phyloP scores from a whole-genome alignment of 2,113 vertebrate genomes.

The Gallinago media region DNA sequence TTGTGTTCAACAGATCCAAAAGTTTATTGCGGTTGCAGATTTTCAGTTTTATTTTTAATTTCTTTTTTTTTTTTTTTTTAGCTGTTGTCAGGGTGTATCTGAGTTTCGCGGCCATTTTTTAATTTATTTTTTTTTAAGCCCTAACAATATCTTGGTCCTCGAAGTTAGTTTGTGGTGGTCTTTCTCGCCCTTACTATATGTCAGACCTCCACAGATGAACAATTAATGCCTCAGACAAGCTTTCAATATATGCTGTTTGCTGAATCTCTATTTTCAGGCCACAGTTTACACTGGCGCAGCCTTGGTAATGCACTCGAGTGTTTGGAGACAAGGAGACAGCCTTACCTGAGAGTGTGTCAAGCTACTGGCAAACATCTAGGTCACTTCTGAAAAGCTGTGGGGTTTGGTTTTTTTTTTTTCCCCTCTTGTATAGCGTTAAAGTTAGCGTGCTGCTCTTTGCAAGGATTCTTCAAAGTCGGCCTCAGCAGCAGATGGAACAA shows the following conservation, averaged over 20 bases:
- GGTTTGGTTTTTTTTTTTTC: neutral
- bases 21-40: neutral
- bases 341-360: conserved; percentile 47
- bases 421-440: conserved; percentile 31
- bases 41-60: neutral
- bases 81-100: neutral
- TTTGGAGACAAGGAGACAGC: conserved; percentile 48
- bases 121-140: neutral
- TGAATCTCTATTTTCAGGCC: conserved; percentile 12
- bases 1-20: neutral
- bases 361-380: conserved; percentile 60
- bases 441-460: conserved; percentile 60
- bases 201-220: neutral
- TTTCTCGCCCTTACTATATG: neutral
- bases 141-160: neutral
- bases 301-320: conserved; percentile 12
- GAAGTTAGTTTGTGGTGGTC: neutral
- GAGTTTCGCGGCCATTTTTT: neutral
- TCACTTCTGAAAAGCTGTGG: conserved; percentile 58
- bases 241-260: conserved; percentile 34
- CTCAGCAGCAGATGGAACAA: conserved; percentile 68
- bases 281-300: conserved; percentile 45
- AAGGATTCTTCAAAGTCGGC: conserved; percentile 73
- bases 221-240: conserved; percentile 11
- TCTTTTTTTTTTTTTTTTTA: neutral